Conservation (phyloP, 2,888 invertebrate species). For the Coelinius sp. region DNA sequence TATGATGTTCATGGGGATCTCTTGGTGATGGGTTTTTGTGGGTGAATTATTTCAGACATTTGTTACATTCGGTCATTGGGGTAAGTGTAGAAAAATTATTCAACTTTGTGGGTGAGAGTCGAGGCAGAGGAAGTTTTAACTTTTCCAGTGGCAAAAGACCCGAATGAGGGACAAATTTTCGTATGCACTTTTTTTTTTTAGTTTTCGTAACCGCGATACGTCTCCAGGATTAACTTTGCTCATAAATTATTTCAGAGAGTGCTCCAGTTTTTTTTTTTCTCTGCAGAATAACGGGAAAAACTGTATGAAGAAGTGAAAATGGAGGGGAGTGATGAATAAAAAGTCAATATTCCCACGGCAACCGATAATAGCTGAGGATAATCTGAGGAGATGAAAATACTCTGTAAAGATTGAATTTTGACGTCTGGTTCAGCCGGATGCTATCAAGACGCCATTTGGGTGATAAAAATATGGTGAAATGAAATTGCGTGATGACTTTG, state of each 20-base stretch:
- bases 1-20: slow-evolving; percentile 13
- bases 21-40: not conserved
- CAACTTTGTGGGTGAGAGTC: not conserved
- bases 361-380: slow-evolving; percentile 35
- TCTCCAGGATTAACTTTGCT: slow-evolving; percentile 36
- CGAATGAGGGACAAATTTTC: not conserved
- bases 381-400: slow-evolving; percentile 33
- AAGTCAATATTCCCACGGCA: slow-evolving; percentile 37
- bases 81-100: slow-evolving; percentile 13
- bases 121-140: not conserved
- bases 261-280: slow-evolving; percentile 31
- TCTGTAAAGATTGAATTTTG: slow-evolving; percentile 35
- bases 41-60: not conserved
- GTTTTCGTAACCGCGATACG: slow-evolving; percentile 25
- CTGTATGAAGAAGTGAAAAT: not conserved
- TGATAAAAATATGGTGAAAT: slow-evolving; percentile 13
- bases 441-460: slow-evolving; percentile 1
- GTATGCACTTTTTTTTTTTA: not conserved
- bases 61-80: slow-evolving; percentile 14
- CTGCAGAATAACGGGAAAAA: slow-evolving; percentile 1
- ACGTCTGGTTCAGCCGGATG: not conserved
- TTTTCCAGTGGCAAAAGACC: not conserved
- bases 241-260: slow-evolving; percentile 36
- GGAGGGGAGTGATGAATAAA: not conserved
- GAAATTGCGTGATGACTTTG: slow-evolving; percentile 1